A percentile compares a stretch with the other conserved stretches of the same genome.
These are phyloP conservation scores for Dufourea novaeangliae DNA, from an alignment of 1,140 invertebrate genomes.

Conservation along the genomic window DNA sequence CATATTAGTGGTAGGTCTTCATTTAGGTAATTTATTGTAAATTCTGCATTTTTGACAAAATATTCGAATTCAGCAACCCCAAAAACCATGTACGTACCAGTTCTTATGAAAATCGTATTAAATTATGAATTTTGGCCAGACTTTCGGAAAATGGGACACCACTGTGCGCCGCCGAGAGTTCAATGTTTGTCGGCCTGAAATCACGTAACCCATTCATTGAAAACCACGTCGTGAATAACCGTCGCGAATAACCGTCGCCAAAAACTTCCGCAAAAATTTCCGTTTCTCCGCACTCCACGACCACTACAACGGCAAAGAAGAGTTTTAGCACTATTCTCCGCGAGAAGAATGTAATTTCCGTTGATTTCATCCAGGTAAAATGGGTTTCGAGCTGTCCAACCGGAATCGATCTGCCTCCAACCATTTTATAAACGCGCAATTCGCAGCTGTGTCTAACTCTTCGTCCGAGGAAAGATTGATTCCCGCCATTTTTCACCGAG, in stretches of 20 bases:
- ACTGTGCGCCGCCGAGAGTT: background rate
- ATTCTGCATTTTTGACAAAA: too few species aligned
- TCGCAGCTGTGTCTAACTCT: background rate
- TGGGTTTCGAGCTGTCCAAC: background rate
- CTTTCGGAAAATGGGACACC: too few species aligned
- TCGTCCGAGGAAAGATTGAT: background rate
- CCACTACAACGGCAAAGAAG: background rate
- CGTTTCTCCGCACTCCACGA: background rate
- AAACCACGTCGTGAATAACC: background rate
- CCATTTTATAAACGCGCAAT: background rate
- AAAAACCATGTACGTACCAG: too few species aligned
- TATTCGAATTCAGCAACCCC: too few species aligned
- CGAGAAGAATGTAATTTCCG: background rate
- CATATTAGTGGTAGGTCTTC: too few species aligned
- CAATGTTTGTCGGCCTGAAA: background rate
- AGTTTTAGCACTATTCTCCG: slow-evolving; percentile 4
- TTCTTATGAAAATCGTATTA: too few species aligned
- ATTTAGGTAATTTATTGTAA: too few species aligned
- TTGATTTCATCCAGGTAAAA: slow-evolving; percentile 30
- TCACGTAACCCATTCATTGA: slow-evolving; percentile 15
- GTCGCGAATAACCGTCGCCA: background rate
- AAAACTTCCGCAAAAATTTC: background rate
- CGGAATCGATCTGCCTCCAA: background rate
- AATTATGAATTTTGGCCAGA: too few species aligned
- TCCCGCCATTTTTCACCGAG: too few species aligned